Base-by-base conservation (phyloP, 2,113 vertebrate species). In the Aspidoscelis tigris region DNA sequence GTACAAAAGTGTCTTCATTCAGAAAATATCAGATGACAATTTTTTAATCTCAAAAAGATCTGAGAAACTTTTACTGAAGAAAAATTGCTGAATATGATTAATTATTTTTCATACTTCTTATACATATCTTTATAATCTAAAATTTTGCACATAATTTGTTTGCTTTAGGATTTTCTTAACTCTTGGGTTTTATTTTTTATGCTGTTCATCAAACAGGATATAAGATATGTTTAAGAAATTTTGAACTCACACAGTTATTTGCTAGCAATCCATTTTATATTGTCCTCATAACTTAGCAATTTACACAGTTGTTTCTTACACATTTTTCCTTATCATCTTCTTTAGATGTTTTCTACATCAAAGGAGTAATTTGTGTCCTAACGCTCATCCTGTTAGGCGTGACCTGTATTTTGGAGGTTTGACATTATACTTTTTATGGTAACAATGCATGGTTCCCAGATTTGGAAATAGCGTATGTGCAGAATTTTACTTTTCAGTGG, bases 211-310 rank as follows among this genome's bases (percentile, higher is more conserved):
- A 76, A 33, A 3, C 77, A 86, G 74, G 80, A 12, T 10, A 43
- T 8, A 87, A 87, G 76, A 7, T 8, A 47, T 85, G 65, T 26
- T 41, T n/a, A 39, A 47, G 8, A 18, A 43, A 11, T 66, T 82
- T 24, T 66, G 43, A 64, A 61, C 4, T 80, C 69, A 65, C 50
- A 18, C 20, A 83, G 76, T 8, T 12, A 76, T 7, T 85, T 2
- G 0, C 14, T 7, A 87, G 21, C 53, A 86, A 65, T 68, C 18
- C 24, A 58, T 72, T 18, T 33, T 82, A 85, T 55, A 80, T 24
- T 84, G 85, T 43, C 71, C 85, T n/a, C 73, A 72, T 61, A 58
- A 81, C 87, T 85, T 89, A 87, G 81, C 80, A 90, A 90, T 85
- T 76, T 84, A 80, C 53, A 71, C 33, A 64, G 26, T 21, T 65